Percentiles rank a stretch among this genome's conserved stretches.
Evolutionary conservation across 1,140 invertebrate genomes (phyloP).

Genomic region (Asobara japonica): DNA sequence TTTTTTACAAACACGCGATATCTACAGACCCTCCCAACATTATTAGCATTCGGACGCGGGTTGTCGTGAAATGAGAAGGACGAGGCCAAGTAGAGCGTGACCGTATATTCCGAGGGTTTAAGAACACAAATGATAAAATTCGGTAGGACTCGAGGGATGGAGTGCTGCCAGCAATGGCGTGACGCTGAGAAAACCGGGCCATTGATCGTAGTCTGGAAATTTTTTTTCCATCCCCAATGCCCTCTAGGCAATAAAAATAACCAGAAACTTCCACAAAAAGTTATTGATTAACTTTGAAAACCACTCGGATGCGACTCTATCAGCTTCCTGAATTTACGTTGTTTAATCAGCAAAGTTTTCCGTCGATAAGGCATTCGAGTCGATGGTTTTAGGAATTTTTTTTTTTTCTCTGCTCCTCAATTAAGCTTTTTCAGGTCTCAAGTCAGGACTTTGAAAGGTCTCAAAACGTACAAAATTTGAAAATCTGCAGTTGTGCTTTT

Average conservation of each 20-base stretch:
- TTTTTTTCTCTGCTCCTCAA: too few species aligned
- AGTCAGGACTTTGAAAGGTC: too few species aligned
- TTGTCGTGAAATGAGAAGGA: constrained; percentile 9
- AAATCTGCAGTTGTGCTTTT: too few species aligned
- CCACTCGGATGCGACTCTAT: constrained; percentile 11
- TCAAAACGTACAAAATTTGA: too few species aligned
- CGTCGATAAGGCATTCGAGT: background rate
- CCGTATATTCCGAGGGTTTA: background rate
- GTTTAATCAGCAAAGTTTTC: constrained; percentile 13
- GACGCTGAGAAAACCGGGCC: background rate
- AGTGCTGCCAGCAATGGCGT: constrained; percentile 6
- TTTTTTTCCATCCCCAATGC: background rate
- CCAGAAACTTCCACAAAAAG: background rate
- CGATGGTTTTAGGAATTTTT: too few species aligned
- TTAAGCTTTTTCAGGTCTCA: too few species aligned
- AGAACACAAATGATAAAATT: constrained; percentile 10
- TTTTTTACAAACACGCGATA: background rate
- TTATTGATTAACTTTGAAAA: constrained; percentile 22
- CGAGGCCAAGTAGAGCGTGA: constrained; percentile 6
- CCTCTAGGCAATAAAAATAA: constrained; percentile 8
- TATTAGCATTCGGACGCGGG: constrained; percentile 13
- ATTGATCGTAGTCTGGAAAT: background rate
- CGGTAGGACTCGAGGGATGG: background rate
- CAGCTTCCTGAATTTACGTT: constrained; percentile 21
- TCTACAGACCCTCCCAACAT: background rate